Evolutionary conservation across 2,888 invertebrate genomes (phyloP).

Genomic region (Eubasilissa splendida): DNA sequence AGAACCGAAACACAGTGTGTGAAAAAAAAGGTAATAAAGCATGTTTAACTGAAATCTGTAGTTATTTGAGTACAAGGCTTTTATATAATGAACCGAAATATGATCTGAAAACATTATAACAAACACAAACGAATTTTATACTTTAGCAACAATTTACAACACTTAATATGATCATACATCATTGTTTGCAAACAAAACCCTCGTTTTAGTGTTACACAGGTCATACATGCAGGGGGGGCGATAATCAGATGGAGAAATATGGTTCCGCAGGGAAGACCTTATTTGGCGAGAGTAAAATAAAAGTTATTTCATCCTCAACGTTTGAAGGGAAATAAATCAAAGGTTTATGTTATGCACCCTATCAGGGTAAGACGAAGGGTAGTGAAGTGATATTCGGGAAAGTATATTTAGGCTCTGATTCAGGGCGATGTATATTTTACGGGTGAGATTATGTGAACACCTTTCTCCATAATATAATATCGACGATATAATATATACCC

Average conservation of each 20-base stretch:
- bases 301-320: background rate
- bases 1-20: too few relatives aligned
- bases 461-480: background rate
- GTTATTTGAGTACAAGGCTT: too few relatives aligned
- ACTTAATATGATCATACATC: too few relatives aligned
- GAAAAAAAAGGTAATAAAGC: too few relatives aligned
- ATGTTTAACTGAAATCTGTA: too few relatives aligned
- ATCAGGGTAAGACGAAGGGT: background rate
- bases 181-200: too few relatives aligned
- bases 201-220: too few relatives aligned
- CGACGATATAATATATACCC: background rate
- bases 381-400: background rate
- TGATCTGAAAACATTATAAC: too few relatives aligned
- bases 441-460: background rate
- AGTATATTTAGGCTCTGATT: constrained; percentile 2
- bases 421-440: constrained; percentile 11
- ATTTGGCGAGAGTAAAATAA: background rate
- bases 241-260: background rate
- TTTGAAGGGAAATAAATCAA: constrained; percentile 17
- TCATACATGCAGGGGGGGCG: background rate
- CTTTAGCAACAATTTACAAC: too few relatives aligned
- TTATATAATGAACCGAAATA: too few relatives aligned
- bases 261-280: background rate
- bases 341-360: constrained; percentile 8
- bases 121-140: too few relatives aligned